Percentiles rank a stretch among this genome's conserved stretches.
These are phyloP conservation scores for Chymomyza costata DNA, from an alignment of 1,140 invertebrate species.

Conservation along the genomic window DNA sequence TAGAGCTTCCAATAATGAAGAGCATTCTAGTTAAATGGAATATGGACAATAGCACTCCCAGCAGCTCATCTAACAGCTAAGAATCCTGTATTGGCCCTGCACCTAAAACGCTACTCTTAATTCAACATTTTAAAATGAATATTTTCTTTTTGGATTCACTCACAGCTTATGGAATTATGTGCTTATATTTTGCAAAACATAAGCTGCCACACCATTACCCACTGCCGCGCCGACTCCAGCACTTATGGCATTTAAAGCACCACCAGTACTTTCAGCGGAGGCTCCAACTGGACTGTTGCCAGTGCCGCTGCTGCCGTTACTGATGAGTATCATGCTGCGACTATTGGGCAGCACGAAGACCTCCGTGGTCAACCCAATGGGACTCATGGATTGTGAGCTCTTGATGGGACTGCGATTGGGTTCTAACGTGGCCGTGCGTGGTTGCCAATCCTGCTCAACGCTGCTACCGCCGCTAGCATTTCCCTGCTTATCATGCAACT, in stretches of 20 bases:
- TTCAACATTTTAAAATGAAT: too few relatives aligned
- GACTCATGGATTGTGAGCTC: constrained; percentile 69
- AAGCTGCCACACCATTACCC: background rate
- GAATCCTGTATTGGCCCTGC: too few relatives aligned
- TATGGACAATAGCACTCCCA: too few relatives aligned
- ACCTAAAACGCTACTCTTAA: background rate
- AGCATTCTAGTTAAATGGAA: too few relatives aligned
- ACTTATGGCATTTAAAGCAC: background rate
- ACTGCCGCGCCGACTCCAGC: background rate
- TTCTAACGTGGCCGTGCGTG: constrained; percentile 39
- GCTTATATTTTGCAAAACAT: constrained; percentile 51
- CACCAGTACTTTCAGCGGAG: constrained; percentile 24
- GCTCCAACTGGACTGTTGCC: constrained; percentile 1
- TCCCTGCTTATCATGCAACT: background rate
- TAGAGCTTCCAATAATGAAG: too few relatives aligned
- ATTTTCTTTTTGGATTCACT: too few relatives aligned
- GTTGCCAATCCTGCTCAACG: constrained; percentile 41
- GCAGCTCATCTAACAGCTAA: too few relatives aligned
- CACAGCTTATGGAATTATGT: too few relatives aligned
- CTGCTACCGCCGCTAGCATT: background rate
- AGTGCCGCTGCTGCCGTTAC: constrained; percentile 31
- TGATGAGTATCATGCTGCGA: constrained; percentile 70
- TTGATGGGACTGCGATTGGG: constrained; percentile 66
- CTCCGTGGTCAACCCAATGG: constrained; percentile 59
- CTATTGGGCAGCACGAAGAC: constrained; percentile 66